Evolutionary conservation across 2,888 invertebrate genomes (phyloP), one percentile per base, ranked within the genome.

Genomic region (Trachelus stipa): DNA sequence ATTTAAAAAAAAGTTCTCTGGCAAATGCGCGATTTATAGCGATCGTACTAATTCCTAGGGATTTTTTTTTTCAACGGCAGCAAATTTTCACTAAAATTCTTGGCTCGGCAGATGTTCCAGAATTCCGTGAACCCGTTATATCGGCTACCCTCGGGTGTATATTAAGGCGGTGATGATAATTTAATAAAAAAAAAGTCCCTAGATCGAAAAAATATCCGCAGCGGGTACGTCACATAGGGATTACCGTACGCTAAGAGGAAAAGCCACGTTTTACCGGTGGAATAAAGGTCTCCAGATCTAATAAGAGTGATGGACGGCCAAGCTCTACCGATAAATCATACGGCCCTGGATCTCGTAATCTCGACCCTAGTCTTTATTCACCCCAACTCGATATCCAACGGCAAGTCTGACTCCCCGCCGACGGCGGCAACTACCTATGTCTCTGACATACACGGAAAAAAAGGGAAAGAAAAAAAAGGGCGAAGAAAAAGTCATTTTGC

Each of bases 221-320:
- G 40, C 40, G 40, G 23, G 40, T 56, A 23, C 56, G 56, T 56
- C 56, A 23, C 56, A 23, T 56, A 56, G 23, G 9, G 56, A 56
- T 56, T 56, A 56, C 56, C 56, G 56, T 56, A 56, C 56, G 56
- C 56, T 56, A 56, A 56, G 56, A 56, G 56, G 23, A 56, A 56
- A 56, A 56, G 56, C 23, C 56, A 56, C 23, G 23, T 56, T 56
- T 56, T 56, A 56, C 56, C 56, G 23, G 23, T 23, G 23, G 56
- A 23, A 56, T 56, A 56, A 56, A 56, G 56, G 56, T 71, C 71
- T 31, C 71, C 30, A 12, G 71, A 77, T 77, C 69, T 74, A 77
- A 77, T 77, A 77, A 77, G 74, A 69, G 74, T 77, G 77, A 77
- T 77, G 77, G 75, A 77, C 75, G 75, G 74, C 77, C 69, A 69